Evolutionary conservation across 2,888 invertebrate genomes (phyloP).

Genomic region (Lasioglossum pauxillum): DNA sequence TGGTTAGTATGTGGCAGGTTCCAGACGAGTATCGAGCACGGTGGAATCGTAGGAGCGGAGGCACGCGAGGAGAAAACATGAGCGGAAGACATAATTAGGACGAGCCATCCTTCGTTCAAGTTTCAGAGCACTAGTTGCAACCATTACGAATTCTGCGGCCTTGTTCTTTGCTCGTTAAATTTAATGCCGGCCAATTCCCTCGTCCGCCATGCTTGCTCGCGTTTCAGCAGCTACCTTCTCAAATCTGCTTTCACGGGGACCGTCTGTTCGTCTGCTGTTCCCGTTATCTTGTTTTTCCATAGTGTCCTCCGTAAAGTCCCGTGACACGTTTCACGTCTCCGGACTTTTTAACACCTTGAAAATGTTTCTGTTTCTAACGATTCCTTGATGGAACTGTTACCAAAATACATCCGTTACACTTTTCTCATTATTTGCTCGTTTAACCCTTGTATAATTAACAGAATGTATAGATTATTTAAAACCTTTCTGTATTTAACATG

Average conservation of each 20-base stretch:
- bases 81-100: slow-evolving; percentile 34
- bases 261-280: neutral
- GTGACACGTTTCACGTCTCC: neutral
- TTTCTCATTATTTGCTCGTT: neutral
- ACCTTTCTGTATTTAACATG: no score
- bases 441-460: no score
- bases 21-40: neutral
- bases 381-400: neutral
- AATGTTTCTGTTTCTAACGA: neutral
- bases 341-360: neutral
- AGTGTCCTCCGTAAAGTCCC: neutral
- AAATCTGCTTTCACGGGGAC: slow-evolving; percentile 37
- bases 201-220: slow-evolving; percentile 15
- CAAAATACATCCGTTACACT: no score
- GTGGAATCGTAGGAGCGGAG: neutral
- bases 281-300: neutral
- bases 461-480: no score
- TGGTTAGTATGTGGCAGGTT: neutral
- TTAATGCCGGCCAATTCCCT: slow-evolving; percentile 27
- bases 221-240: slow-evolving; percentile 16
- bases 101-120: slow-evolving; percentile 44
- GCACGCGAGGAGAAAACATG: slow-evolving; percentile 26
- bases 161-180: slow-evolving; percentile 49
- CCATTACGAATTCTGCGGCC: slow-evolving; percentile 57
- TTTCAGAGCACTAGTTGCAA: slow-evolving; percentile 28